A percentile compares a stretch with the other conserved stretches of the same genome.
Evolutionary conservation across 2,797 vertebrate species (phyloP).

Genomic region (Pelobates cultripes): DNA sequence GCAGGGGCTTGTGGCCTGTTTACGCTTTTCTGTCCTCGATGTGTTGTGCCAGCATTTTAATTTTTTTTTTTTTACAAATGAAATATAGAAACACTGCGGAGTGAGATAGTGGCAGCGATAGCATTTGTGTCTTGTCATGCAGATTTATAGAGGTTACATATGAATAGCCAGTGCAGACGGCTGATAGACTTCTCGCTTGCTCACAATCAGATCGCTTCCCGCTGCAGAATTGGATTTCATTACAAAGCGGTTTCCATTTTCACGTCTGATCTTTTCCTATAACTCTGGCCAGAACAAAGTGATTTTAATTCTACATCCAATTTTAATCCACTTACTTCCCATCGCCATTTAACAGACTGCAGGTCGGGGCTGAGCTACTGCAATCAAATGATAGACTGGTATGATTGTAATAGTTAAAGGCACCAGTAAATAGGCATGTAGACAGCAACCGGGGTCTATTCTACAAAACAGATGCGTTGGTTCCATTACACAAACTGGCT

Average conservation of each 20-base stretch:
- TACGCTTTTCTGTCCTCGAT: neutral
- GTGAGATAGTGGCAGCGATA: neutral
- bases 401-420: neutral
- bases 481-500: neutral
- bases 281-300: neutral
- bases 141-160: constrained; percentile 6
- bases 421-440: neutral
- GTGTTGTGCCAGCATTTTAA: neutral
- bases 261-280: neutral
- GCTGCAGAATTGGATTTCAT: neutral
- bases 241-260: neutral
- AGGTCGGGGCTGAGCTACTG: neutral
- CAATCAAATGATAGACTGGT: neutral
- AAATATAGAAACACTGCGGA: neutral
- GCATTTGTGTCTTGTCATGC: neutral
- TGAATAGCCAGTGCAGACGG: neutral
- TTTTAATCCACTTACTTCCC: constrained; percentile 1
- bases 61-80: neutral
- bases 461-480: too few species aligned
- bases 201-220: neutral
- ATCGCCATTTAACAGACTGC: neutral
- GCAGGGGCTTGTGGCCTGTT: neutral
- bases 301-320: constrained; percentile 1
- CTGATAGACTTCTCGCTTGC: neutral
- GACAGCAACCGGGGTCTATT: too few species aligned